Evolutionary conservation across 2,113 vertebrate species (phyloP), one percentile per base, ranked within the genome.

Genomic region (Recurvirostra avosetta): DNA sequence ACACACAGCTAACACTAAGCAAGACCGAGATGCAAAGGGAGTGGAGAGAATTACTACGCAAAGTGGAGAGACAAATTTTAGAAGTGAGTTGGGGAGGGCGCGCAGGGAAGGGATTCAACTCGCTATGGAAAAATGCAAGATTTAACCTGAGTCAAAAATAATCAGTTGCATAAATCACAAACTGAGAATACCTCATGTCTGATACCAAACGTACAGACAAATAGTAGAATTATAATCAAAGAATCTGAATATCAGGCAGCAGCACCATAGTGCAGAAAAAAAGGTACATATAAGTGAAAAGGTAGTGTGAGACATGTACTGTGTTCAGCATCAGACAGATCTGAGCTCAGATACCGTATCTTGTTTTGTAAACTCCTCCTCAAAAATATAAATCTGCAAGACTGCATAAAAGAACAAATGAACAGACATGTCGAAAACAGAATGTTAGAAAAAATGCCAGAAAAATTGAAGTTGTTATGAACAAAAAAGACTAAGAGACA

Each of bases 241-340:
- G 32, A 72, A 56, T 49, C 6, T 30, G 12, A 88, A 52, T 26
- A 75, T 55, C 43, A 89, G 27, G 23, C 27, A 86, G 59, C 38
- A 86, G 67, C 22, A 77, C 1, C 19, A 41, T 2, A 55, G 29
- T 4, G 30, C 32, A 75, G 41, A 18, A 73, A 67, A 73, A 52
- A n/a, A 47, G 1, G 8, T 8, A 45, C 8, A 22, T 9, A 18
- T 9, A 34, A 47, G 63, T 3, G 2, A 34, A 53, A 53, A 53
- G 5, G 29, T 8, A 66, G n/a, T 2, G 0, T 5, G 38, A 34
- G 30, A 56, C 16, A 62, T 1, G 2, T 6, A 19, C 6, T 36
- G 25, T 12, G 29, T 38, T 41, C 17, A 55, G 53, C 59, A 53
- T 16, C 49, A 18, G 36, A 19, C 1, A 1, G 36, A 45, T 25